Percentiles rank a stretch among this genome's conserved stretches.
Conservation (phyloP, 1,140 invertebrate genomes). For the Aphaenogaster ashmeadi region DNA sequence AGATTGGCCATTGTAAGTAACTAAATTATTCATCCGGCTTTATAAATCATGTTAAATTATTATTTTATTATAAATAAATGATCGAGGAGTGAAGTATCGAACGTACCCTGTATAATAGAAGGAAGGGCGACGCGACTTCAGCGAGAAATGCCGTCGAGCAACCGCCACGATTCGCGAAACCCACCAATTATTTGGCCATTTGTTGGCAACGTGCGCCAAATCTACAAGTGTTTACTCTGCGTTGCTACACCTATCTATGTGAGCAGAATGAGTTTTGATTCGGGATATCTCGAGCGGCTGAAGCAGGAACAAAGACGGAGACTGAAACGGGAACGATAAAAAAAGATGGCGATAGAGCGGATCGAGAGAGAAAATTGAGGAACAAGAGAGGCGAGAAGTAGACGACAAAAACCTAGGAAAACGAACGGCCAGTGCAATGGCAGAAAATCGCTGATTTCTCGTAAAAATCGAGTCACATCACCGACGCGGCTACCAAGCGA, state of each 20-base stretch:
- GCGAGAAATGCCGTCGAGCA: slow-evolving; percentile 59
- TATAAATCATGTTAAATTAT: neutral
- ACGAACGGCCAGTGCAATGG: slow-evolving; percentile 58
- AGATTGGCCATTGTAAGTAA: neutral
- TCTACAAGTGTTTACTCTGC: slow-evolving; percentile 86
- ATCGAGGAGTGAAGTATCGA: slow-evolving; percentile 24
- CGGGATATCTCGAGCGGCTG: neutral
- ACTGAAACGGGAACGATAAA: neutral
- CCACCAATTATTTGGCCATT: slow-evolving; percentile 86
- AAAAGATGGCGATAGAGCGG: neutral
- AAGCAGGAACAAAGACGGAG: slow-evolving; percentile 18
- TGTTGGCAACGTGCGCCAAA: slow-evolving; percentile 86
- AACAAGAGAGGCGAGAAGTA: slow-evolving; percentile 17
- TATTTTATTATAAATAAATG: slow-evolving; percentile 19
- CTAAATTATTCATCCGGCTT: neutral
- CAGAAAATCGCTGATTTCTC: slow-evolving; percentile 84
- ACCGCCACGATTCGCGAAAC: slow-evolving; percentile 82
- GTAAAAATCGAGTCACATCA: slow-evolving; percentile 72
- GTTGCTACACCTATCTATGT: slow-evolving; percentile 34
- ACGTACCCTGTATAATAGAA: neutral
- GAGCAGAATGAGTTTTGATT: slow-evolving; percentile 54
- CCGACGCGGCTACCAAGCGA: slow-evolving; percentile 44
- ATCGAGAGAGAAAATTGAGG: neutral
- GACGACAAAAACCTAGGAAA: slow-evolving; percentile 47
- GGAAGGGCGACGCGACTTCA: slow-evolving; percentile 48